These are phyloP conservation scores for Argynnis bischoffii DNA, from an alignment of 2,888 invertebrate genomes.

Conservation along the genomic window DNA sequence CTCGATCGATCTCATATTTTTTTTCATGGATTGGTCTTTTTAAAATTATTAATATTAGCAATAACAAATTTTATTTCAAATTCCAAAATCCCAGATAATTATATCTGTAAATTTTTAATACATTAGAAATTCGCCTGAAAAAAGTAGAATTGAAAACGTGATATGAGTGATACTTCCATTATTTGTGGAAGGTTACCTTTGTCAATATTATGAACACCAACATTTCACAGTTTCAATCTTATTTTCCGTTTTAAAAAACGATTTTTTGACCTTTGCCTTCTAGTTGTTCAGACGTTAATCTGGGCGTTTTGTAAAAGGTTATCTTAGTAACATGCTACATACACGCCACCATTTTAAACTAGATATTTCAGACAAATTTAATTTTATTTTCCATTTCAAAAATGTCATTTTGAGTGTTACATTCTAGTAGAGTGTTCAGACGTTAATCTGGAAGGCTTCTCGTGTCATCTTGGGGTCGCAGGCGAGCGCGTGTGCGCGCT, in stretches of 20 bases:
- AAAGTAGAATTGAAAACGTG: too few relatives aligned
- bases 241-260: background rate
- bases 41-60: background rate
- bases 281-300: slow-evolving; percentile 85
- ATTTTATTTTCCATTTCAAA: background rate
- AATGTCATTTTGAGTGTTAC: background rate
- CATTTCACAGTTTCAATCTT: background rate
- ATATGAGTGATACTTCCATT: too few relatives aligned
- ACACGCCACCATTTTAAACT: too few relatives aligned
- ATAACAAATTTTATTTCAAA: slow-evolving; percentile 7
- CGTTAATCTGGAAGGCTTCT: slow-evolving; percentile 91
- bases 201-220: too few relatives aligned
- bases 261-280: background rate
- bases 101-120: background rate
- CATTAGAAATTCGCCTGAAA: too few relatives aligned
- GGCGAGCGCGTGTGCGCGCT: slow-evolving; percentile 54
- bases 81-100: background rate
- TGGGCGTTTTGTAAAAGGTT: slow-evolving; percentile 59
- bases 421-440: slow-evolving; percentile 63
- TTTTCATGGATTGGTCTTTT: slow-evolving; percentile 14
- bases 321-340: too few relatives aligned
- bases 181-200: too few relatives aligned
- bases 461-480: slow-evolving; percentile 81
- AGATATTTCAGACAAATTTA: background rate
- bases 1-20: background rate